Percentiles rank a stretch among this genome's conserved stretches.
Conservation (phyloP, 1,140 invertebrate genomes). For the Aphis craccivora region DNA sequence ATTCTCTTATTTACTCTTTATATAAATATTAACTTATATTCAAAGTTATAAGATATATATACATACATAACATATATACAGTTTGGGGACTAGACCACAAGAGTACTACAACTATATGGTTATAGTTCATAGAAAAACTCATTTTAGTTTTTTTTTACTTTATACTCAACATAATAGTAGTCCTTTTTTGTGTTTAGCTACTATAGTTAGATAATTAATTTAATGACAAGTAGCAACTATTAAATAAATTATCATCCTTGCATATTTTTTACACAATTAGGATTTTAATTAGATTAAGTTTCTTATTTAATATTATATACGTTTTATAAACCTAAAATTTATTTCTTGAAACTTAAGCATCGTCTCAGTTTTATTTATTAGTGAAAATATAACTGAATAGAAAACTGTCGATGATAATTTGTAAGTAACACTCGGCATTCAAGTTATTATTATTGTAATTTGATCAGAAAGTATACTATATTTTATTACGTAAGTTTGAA, state of each 20-base stretch:
- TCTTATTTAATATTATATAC: not conserved
- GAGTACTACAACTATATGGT: too few relatives aligned
- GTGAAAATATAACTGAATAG: not conserved
- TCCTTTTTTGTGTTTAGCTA: not conserved
- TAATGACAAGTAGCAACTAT: not conserved
- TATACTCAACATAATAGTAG: not conserved
- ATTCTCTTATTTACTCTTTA: not conserved
- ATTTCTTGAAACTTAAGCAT: not conserved
- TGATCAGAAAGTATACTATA: not conserved
- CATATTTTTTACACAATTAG: not conserved
- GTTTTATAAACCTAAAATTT: not conserved
- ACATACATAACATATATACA: not conserved
- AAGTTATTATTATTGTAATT: not conserved
- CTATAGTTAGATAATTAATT: not conserved
- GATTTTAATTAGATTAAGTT: not conserved
- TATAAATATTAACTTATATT: not conserved
- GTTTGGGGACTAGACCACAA: too few relatives aligned
- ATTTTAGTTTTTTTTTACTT: not conserved
- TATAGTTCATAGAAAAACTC: not conserved
- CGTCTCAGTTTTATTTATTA: not conserved
- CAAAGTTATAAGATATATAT: not conserved
- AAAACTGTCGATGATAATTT: not conserved
- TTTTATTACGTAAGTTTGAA: not conserved
- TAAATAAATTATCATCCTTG: not conserved
- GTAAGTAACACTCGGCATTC: not conserved